These are phyloP conservation scores for Capitulum mitella DNA, from an alignment of 2,888 invertebrate species.

Conservation along the genomic window DNA sequence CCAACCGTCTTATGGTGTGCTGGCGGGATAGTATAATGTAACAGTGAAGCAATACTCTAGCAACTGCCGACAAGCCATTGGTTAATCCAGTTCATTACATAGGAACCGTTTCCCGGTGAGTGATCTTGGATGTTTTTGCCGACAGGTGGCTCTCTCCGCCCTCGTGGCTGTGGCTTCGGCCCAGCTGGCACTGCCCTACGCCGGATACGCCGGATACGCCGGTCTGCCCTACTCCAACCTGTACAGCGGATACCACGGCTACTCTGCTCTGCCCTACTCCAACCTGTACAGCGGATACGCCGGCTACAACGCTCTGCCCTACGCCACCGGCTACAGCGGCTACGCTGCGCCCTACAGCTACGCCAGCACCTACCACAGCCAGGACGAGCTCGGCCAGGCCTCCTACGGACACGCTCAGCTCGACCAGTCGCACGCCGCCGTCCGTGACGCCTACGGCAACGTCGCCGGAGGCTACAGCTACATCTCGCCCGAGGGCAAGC, in stretches of 20 bases:
- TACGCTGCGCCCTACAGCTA: conserved; percentile 35
- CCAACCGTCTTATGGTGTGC: no score
- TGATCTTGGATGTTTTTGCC: neutral
- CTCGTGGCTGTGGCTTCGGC: neutral
- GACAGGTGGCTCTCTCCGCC: neutral
- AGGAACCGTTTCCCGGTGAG: no score
- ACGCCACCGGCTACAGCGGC: conserved; percentile 24
- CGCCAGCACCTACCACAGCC: conserved; percentile 38
- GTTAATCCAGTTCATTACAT: no score
- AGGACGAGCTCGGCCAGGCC: conserved; percentile 37
- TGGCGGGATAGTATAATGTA: no score
- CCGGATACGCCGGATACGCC: no score
- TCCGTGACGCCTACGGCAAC: conserved; percentile 44
- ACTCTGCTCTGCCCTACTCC: neutral
- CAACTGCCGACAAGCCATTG: no score
- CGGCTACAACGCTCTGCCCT: neutral
- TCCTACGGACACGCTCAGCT: conserved; percentile 33
- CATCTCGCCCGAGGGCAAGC: conserved; percentile 47
- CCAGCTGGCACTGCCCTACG: neutral
- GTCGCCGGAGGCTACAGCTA: conserved; percentile 47
- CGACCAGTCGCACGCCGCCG: conserved; percentile 36
- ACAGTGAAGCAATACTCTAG: no score
- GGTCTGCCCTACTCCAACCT: neutral
- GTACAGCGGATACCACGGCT: neutral
- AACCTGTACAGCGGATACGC: neutral